Base-by-base conservation (phyloP, 2,113 vertebrate genomes). In the Buteo buteo region DNA sequence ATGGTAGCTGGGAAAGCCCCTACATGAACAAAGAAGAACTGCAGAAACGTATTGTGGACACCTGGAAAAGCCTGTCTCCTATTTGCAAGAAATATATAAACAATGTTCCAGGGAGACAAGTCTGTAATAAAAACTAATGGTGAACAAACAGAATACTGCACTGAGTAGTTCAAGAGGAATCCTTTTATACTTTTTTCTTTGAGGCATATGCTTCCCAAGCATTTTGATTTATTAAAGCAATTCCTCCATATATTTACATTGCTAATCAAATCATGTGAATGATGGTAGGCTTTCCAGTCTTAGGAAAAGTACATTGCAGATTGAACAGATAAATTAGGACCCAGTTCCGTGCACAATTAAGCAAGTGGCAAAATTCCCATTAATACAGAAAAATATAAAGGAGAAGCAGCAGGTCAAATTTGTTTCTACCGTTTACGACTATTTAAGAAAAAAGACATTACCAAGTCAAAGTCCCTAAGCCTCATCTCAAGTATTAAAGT, bases 51-150 rank as follows among this genome's bases (percentile, higher is more conserved):
- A 87, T 87, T 95, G 93, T 57, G 73, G 74, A 95, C 94, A 97
- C 91, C 93, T 94, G 97, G 94, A 73, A 95, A 82, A 88, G 44
- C 44, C 94, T 96, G 94, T 91, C 95, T 96, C 65, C 40, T 95
- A 89, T 95, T 95, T 95, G 91, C 91, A 94, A 94, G 95, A 96
- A 96, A 94, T 86, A 94, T 69, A 94, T 94, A 95, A 95, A 87
- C 80, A 92, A 32, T 88, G 90, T 89, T 95, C 21, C 80, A 86
- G 77, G 86, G 69, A 95, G 88, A 92, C 67, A 95, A 92, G 88
- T 76, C 86, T 89, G 69, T 76, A 95, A 95, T 94, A 96, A 96
- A 97, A 97, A 80, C 82, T 96, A 95, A 93, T 78, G 84, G 55
- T 1, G 32, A 95, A 95, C 87, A 95, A 95, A 96, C 86, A 82